A percentile compares a stretch with the other conserved stretches of the same genome.
Conservation (phyloP, 2,888 invertebrate genomes). For the Bibio marci region DNA sequence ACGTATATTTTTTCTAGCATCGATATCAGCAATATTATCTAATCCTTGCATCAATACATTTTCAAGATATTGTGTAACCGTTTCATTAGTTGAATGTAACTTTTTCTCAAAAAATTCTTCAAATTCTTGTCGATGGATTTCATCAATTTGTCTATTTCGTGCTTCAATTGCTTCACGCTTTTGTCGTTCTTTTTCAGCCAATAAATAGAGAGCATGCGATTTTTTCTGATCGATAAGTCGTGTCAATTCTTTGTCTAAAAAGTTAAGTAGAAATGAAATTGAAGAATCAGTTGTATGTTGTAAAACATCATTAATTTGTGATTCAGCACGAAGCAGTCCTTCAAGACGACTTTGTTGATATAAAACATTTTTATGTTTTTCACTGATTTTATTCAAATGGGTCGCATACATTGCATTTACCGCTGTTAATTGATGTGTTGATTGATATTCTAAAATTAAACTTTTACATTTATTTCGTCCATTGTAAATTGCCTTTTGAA, state of each 20-base stretch:
- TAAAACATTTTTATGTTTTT: constrained; percentile 18
- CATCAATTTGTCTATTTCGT: constrained; percentile 32
- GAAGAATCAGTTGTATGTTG: constrained; percentile 54
- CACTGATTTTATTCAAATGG: constrained; percentile 25
- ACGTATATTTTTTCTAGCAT: constrained; percentile 36
- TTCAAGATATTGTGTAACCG: constrained; percentile 43
- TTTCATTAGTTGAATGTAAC: constrained; percentile 26
- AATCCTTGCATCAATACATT: constrained; percentile 43
- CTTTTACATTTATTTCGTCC: constrained; percentile 50
- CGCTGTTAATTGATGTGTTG: constrained; percentile 34
- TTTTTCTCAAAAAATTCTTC: not conserved
- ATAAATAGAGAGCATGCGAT: constrained; percentile 58
- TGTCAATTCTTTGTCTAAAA: constrained; percentile 20
- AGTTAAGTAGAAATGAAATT: constrained; percentile 53
- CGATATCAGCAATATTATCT: constrained; percentile 35
- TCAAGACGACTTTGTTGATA: constrained; percentile 20
- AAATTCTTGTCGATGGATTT: not conserved
- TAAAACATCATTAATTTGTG: constrained; percentile 41
- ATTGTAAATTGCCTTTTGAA: constrained; percentile 55
- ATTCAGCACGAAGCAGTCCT: constrained; percentile 14
- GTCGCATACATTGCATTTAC: constrained; percentile 14
- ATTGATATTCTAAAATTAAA: constrained; percentile 52
- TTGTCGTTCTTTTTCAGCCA: constrained; percentile 60
- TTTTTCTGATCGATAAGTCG: constrained; percentile 60
- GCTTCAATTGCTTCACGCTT: constrained; percentile 44